Evolutionary conservation across 2,888 invertebrate species (phyloP).

Genomic region (Auanema freiburgensis): DNA sequence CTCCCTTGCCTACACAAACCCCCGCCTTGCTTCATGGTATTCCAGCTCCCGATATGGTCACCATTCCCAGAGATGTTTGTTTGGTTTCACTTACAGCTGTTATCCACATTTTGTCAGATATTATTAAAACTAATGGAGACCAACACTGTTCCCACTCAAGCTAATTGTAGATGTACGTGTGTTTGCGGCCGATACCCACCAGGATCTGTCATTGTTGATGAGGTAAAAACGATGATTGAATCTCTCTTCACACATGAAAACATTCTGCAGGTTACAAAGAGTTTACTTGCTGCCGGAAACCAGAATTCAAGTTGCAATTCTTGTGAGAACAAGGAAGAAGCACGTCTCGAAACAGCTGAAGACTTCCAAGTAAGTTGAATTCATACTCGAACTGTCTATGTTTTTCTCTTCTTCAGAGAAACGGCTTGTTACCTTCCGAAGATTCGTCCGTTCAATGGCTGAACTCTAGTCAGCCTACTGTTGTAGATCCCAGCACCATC

Average conservation of each 20-base stretch:
- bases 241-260: background rate
- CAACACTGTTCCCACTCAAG: conserved; percentile 18
- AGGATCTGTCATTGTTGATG: conserved; percentile 56
- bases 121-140: conserved; percentile 38
- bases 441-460: conserved; percentile 39
- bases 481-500: conserved; percentile 31
- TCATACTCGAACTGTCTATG: background rate
- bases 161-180: conserved; percentile 39
- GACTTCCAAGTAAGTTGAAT: conserved; percentile 33
- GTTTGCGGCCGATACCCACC: conserved; percentile 56
- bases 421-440: conserved; percentile 39
- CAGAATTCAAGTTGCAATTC: conserved; percentile 26
- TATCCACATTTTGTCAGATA: conserved; percentile 23
- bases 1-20: conserved; percentile 9
- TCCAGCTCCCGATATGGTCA: conserved; percentile 33
- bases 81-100: background rate
- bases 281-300: conserved; percentile 32
- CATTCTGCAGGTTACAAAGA: conserved; percentile 27
- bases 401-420: conserved; percentile 20
- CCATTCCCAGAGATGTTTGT: conserved; percentile 38
- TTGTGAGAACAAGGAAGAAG: conserved; percentile 27
- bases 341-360: conserved; percentile 37
- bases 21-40: conserved; percentile 11
- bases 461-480: conserved; percentile 25
- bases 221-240: conserved; percentile 24